Percentiles rank a stretch among this genome's conserved stretches.
phyloP scores from a whole-genome alignment of 2,888 invertebrate genomes.

The Dysmachus trigonus region DNA sequence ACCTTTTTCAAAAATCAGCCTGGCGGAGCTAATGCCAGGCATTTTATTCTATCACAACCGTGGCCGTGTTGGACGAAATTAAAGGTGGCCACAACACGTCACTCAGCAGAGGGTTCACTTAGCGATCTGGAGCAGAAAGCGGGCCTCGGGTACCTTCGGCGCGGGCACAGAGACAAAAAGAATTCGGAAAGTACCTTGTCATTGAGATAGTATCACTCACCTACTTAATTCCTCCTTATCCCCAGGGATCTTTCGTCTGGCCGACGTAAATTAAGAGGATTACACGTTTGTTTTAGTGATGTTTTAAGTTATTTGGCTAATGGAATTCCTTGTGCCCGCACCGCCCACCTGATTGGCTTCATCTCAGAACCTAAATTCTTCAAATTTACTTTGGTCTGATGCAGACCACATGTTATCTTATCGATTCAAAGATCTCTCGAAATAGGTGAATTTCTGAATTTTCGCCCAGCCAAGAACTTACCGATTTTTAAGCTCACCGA shows the following conservation, averaged over 20 bases:
- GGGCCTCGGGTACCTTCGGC: neutral
- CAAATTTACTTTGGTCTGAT: neutral
- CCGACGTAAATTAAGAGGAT: constrained; percentile 42
- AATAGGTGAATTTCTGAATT: neutral
- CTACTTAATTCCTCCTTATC: constrained; percentile 42
- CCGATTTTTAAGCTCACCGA: neutral
- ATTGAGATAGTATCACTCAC: constrained; percentile 43
- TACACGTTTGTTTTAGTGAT: constrained; percentile 44
- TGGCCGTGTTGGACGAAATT: neutral
- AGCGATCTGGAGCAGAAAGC: neutral
- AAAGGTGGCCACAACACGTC: constrained; percentile 33
- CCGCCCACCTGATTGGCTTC: constrained; percentile 33
- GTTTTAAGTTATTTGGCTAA: constrained; percentile 41
- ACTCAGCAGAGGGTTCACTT: constrained; percentile 21
- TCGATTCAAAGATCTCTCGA: neutral
- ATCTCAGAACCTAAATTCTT: neutral
- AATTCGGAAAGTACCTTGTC: constrained; percentile 12
- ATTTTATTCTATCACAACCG: neutral
- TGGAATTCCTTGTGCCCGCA: constrained; percentile 29
- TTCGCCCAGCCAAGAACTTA: neutral
- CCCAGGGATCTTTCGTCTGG: constrained; percentile 11
- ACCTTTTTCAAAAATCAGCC: constrained; percentile 4
- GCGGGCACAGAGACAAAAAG: neutral
- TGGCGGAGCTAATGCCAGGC: constrained; percentile 1
- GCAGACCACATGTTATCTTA: neutral